Conservation (phyloP, 2,888 invertebrate species). For the Horisme vitalbata region DNA sequence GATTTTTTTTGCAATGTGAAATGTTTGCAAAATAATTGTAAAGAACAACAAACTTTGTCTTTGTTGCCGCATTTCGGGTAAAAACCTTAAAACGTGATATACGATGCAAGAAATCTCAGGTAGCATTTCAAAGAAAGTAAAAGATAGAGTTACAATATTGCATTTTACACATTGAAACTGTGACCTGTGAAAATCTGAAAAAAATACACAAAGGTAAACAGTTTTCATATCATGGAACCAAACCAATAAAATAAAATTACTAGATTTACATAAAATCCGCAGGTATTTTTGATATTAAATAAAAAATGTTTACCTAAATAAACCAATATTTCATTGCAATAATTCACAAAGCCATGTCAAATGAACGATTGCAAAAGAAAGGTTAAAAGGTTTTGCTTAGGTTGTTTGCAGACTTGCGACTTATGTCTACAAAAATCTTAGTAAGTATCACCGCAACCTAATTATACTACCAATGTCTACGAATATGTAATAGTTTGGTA, state of each 20-base stretch:
- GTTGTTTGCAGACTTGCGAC: constrained; percentile 46
- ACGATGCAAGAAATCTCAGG: constrained; percentile 44
- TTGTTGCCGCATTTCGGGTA: constrained; percentile 13
- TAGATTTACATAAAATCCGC: constrained; percentile 11
- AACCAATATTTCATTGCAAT: constrained; percentile 47
- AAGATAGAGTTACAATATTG: neutral
- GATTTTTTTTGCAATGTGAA: constrained; percentile 18
- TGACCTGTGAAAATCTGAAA: too few relatives aligned
- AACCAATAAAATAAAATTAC: constrained; percentile 6
- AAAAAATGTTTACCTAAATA: constrained; percentile 36
- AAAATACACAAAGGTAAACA: constrained; percentile 31
- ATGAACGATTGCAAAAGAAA: constrained; percentile 74
- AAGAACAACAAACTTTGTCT: constrained; percentile 24
- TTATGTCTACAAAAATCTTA: too few relatives aligned
- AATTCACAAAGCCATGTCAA: constrained; percentile 67
- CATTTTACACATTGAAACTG: too few relatives aligned
- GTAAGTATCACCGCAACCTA: neutral
- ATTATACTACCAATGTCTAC: too few relatives aligned
- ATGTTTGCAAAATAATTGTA: constrained; percentile 30
- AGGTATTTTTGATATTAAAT: constrained; percentile 17
- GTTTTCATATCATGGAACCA: constrained; percentile 27
- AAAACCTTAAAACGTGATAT: constrained; percentile 30
- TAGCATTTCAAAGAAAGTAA: constrained; percentile 30
- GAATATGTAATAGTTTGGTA: too few relatives aligned
- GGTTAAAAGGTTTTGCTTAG: constrained; percentile 49